Evolutionary conservation across 2,113 vertebrate species (phyloP).

Genomic region (Hemiprocne comata): DNA sequence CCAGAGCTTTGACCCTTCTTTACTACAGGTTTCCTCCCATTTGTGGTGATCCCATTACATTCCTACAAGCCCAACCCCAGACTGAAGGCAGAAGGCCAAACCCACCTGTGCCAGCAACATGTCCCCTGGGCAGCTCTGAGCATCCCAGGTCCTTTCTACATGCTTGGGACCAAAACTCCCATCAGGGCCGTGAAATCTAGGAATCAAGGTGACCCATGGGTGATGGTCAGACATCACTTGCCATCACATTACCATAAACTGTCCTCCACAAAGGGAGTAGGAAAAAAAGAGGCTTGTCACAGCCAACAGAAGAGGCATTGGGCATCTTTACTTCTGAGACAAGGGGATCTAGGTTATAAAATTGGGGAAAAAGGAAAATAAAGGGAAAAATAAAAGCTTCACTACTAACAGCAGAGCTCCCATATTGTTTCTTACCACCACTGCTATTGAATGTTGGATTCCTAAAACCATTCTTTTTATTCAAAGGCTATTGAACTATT

Average conservation of each 20-base stretch:
- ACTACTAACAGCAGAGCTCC: not conserved
- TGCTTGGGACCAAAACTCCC: rapidly evolving
- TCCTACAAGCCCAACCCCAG: not conserved
- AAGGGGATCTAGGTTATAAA: not conserved
- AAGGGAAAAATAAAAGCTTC: not conserved
- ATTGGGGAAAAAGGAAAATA: rapidly evolving
- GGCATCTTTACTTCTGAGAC: not conserved
- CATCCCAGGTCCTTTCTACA: not conserved
- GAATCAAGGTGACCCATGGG: not conserved
- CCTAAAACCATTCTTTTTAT: not conserved
- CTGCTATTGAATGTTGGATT: not conserved
- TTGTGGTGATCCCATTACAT: not conserved
- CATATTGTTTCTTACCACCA: not conserved
- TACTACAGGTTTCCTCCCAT: not conserved
- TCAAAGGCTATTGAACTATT: not conserved
- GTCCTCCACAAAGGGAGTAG: not conserved
- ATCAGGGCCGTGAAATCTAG: not conserved
- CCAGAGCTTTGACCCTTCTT: not conserved
- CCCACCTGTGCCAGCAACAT: not conserved
- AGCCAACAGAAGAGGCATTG: not conserved
- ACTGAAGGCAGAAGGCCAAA: not conserved
- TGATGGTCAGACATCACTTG: not conserved
- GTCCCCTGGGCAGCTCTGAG: not conserved
- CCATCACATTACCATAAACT: not conserved
- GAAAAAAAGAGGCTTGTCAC: not conserved